phyloP scores from a whole-genome alignment of 2,797 vertebrate genomes.

The Pempheris klunzingeri region DNA sequence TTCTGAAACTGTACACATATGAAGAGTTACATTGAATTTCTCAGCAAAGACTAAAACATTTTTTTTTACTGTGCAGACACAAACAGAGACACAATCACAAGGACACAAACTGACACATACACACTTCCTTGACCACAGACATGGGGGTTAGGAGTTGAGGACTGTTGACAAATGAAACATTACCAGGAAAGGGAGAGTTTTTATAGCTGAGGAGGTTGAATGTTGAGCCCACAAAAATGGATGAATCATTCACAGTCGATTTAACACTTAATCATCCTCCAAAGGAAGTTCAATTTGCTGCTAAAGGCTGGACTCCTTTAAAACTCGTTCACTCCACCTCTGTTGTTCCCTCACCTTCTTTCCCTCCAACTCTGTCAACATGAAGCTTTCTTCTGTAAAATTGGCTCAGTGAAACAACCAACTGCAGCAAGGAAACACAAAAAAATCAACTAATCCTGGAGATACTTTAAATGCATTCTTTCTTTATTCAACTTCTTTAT shows the following conservation, averaged over 20 bases:
- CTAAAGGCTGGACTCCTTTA: constrained; percentile 30
- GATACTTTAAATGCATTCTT: background rate
- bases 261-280: constrained; percentile 32
- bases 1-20: background rate
- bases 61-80: background rate
- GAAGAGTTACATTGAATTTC: background rate
- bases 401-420: background rate
- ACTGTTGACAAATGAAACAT: constrained; percentile 13
- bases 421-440: background rate
- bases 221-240: constrained; percentile 32
- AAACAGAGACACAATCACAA: constrained; percentile 17
- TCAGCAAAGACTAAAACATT: no score
- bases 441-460: background rate
- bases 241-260: constrained; percentile 37
- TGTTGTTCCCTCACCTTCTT: background rate
- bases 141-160: background rate
- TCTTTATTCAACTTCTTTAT: background rate
- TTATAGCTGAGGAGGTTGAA: constrained; percentile 17
- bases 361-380: background rate
- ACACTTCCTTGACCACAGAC: constrained; percentile 8
- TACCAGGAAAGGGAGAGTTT: constrained; percentile 47
- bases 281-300: constrained; percentile 28
- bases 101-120: background rate
- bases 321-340: constrained; percentile 4
- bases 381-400: background rate